Evolutionary conservation across 1,140 invertebrate species (phyloP).

Genomic region (Dryas iulia): DNA sequence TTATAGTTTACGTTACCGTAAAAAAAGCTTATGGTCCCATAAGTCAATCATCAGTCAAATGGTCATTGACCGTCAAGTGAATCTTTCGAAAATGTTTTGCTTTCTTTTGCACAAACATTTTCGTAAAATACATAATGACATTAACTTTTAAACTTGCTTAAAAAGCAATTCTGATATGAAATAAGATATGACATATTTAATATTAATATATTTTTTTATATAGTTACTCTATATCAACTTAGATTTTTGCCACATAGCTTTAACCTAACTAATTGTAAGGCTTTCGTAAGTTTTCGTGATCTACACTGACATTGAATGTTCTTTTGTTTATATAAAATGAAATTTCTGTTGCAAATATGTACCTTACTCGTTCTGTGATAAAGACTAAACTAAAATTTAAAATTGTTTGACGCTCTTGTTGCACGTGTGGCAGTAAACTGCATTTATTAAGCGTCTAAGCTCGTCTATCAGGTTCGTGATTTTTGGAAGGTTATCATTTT

Average conservation of each 20-base stretch:
- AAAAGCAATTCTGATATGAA: no score
- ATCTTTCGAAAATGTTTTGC: constrained; percentile 42
- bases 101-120: constrained; percentile 35
- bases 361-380: constrained; percentile 5
- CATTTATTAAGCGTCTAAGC: neutral
- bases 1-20: neutral
- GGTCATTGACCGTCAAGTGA: constrained; percentile 56
- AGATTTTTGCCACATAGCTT: neutral
- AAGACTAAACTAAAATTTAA: neutral
- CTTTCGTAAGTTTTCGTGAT: constrained; percentile 70
- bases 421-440: constrained; percentile 1
- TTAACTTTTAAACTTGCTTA: no score
- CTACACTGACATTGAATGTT: constrained; percentile 52
- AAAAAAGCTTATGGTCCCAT: neutral
- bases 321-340: constrained; percentile 49
- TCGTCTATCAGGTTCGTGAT: constrained; percentile 45
- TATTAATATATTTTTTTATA: neutral
- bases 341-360: neutral
- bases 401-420: neutral
- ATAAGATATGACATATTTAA: no score
- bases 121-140: neutral
- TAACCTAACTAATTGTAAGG: constrained; percentile 4
- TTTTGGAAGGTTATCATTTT: constrained; percentile 52
- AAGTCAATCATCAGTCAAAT: constrained; percentile 23
- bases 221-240: neutral